Evolutionary conservation across 2,888 invertebrate species (phyloP), one percentile per base, ranked within the genome.

Genomic region (Apamea anceps): DNA sequence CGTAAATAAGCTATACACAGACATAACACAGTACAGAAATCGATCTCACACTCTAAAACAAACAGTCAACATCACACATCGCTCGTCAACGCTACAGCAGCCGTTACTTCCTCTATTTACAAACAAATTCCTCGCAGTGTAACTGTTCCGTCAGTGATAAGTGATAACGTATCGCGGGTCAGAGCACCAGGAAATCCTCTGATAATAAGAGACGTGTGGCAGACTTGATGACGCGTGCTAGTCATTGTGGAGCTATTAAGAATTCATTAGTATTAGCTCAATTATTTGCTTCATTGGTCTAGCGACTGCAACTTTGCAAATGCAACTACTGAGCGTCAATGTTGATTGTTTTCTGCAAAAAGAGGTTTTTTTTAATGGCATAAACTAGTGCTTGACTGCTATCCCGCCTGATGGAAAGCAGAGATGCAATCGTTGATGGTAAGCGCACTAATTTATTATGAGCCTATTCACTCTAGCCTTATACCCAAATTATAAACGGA

Each of bases 141-240:
- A 48, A 66, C 75, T 73, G 70, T 77, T 75, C 68, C 60, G 67
- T 62, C 67, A 62, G 48, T 57, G 80, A 57, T 75, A 72, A 28
- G 45, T 42, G 82, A 75, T 82, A 84, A 72, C 60, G 32, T 84
- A 74, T 82, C 79, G 42, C 45, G 66, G 85, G 88, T 78, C 81
- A 82, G 60, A 71, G 57, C 68, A 62, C 74, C 88, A 89, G 88
- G 88, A 89, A 88, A 84, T 89, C 84, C 88, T 86, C 37, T 65
- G 84, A 89, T 84, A 86, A 82, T 45, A 1, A 42, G n/a, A 63
- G 81, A 62, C 72, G 75, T 57, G 51, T 54, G 71, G 57, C 72
- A 81, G 85, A 87, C 85, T 65, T 73, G 63, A 54, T 62, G 87
- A 84, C 81, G 72, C 51, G 32, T 18, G 21, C 63, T 66, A 21